phyloP scores from a whole-genome alignment of 2,888 invertebrate species.

The Diogma glabrata region DNA sequence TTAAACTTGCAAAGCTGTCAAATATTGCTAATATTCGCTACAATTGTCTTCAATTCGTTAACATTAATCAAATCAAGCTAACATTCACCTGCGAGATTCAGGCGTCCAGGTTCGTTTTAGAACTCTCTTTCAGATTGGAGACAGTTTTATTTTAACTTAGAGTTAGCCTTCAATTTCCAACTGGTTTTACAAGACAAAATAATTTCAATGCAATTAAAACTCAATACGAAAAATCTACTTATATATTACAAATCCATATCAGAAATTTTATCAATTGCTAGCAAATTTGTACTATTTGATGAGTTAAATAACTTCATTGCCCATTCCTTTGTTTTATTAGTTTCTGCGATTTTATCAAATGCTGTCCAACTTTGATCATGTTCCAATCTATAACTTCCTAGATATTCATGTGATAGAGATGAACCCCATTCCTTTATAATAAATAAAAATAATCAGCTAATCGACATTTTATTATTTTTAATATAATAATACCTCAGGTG shows the following conservation, averaged over 20 bases:
- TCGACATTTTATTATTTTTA: too few relatives aligned
- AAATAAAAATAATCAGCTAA: too few relatives aligned
- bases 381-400: conserved; percentile 57
- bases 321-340: conserved; percentile 28
- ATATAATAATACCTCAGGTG: conserved; percentile 47
- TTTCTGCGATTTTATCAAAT: conserved; percentile 35
- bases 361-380: conserved; percentile 60
- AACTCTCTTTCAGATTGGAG: too few relatives aligned
- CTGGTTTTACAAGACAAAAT: neutral
- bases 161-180: too few relatives aligned
- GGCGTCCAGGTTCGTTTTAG: too few relatives aligned
- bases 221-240: neutral
- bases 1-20: too few relatives aligned
- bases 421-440: conserved; percentile 69
- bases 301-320: conserved; percentile 16
- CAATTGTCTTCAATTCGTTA: too few relatives aligned
- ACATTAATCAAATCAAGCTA: too few relatives aligned
- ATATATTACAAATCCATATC: conserved; percentile 7
- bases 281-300: neutral
- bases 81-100: too few relatives aligned
- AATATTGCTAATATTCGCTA: too few relatives aligned
- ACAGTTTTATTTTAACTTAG: too few relatives aligned
- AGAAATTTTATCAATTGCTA: neutral
- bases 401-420: conserved; percentile 45
- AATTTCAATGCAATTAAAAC: neutral